Conservation (phyloP, 2,113 vertebrate species). For the Microtus pennsylvanicus region DNA sequence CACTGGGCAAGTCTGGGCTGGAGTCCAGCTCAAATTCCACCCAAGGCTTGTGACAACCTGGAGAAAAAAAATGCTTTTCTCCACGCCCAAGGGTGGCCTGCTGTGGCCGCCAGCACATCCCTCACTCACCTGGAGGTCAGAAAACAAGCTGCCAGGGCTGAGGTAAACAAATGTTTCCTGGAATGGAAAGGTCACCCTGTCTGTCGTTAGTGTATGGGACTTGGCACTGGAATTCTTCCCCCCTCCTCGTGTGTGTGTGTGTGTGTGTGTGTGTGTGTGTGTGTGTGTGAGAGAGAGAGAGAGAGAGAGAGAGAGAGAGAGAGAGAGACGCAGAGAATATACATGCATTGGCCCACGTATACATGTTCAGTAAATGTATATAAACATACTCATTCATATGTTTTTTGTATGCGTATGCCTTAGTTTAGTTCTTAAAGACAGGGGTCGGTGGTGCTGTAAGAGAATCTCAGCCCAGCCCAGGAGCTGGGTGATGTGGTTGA, state of each 20-base stretch:
- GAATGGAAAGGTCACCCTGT: not conserved
- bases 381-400: not conserved
- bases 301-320: not conserved
- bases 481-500: not conserved
- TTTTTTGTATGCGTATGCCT: not conserved
- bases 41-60: not conserved
- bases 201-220: conserved; percentile 2
- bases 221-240: not conserved
- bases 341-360: not conserved
- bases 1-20: not conserved
- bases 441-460: not conserved
- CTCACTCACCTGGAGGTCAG: not conserved
- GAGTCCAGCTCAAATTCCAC: not conserved
- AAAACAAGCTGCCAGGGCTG: not conserved
- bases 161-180: not conserved
- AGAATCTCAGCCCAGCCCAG: not conserved
- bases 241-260: not conserved
- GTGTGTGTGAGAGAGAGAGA: not conserved
- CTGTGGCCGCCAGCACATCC: not conserved
- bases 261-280: not conserved
- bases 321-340: not conserved
- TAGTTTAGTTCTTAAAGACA: not conserved
- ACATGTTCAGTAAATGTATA: not conserved
- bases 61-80: not conserved
- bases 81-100: not conserved